Conservation (phyloP, 23 tunicate genomes). For the Ascidia mentula region DNA sequence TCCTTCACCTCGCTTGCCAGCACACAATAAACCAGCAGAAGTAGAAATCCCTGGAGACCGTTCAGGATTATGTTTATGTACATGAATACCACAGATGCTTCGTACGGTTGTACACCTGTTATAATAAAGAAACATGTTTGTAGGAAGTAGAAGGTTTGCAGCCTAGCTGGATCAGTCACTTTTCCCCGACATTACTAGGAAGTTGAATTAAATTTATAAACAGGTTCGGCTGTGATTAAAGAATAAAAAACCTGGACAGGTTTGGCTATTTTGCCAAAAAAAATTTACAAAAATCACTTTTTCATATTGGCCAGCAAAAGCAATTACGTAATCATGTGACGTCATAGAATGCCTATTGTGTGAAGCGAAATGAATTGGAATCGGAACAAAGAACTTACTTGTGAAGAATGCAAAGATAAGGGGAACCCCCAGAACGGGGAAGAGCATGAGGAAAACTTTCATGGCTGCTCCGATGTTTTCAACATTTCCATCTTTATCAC, state of each 20-base stretch:
- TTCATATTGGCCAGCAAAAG: too few relatives aligned
- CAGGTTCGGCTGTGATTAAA: background rate
- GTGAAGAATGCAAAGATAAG: conserved; percentile 24
- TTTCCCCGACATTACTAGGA: too few relatives aligned
- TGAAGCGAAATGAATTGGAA: background rate
- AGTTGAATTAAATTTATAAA: too few relatives aligned
- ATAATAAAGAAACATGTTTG: too few relatives aligned
- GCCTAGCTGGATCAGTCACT: too few relatives aligned
- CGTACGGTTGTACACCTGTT: background rate
- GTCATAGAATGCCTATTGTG: background rate
- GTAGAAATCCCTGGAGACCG: conserved; percentile 41
- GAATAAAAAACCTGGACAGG: background rate
- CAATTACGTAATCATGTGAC: background rate
- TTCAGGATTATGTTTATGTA: conserved; percentile 29
- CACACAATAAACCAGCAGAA: conserved; percentile 41
- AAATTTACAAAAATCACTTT: background rate
- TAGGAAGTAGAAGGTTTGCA: too few relatives aligned
- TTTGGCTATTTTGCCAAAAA: background rate
- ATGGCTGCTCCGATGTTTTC: conserved; percentile 14
- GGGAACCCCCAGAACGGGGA: conserved; percentile 41
- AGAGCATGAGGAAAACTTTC: conserved; percentile 29
- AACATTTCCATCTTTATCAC: background rate
- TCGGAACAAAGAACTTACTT: background rate
- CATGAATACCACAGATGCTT: conserved; percentile 46
- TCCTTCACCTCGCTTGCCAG: conserved; percentile 35